These are phyloP conservation scores for Hypanus sabinus DNA, from an alignment of 2,113 vertebrate genomes.

Conservation along the genomic window DNA sequence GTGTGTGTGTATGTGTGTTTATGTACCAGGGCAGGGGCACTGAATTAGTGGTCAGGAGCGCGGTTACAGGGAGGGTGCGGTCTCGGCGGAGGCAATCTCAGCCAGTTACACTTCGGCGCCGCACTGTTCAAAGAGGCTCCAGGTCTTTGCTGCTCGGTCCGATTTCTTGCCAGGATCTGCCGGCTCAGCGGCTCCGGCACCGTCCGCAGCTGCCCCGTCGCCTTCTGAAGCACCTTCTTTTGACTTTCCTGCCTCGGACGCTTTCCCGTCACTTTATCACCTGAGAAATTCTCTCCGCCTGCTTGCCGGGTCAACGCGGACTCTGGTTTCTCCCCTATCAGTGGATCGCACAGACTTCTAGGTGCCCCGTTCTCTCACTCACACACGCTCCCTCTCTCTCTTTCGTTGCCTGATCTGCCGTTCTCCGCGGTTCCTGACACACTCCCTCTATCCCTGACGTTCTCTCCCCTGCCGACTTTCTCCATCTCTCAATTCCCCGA, in stretches of 20 bases:
- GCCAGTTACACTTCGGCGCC: not conserved
- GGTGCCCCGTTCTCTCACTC: not conserved
- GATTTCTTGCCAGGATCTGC: not conserved
- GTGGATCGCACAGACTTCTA: no score
- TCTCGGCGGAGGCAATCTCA: not conserved
- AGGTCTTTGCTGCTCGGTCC: not conserved
- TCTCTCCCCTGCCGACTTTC: not conserved
- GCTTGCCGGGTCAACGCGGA: no score
- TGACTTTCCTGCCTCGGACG: no score
- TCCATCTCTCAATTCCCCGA: not conserved
- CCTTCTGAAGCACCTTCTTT: not conserved
- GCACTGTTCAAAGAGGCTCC: not conserved
- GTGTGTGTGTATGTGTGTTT: not conserved
- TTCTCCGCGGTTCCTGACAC: no score
- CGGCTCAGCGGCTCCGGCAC: not conserved
- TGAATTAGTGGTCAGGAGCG: not conserved
- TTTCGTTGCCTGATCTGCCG: not conserved
- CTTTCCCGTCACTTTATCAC: not conserved
- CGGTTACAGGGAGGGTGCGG: constrained; percentile 18
- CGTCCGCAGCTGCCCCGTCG: not conserved
- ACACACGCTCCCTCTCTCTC: not conserved
- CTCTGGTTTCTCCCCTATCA: not conserved
- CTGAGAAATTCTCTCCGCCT: not conserved
- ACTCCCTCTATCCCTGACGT: not conserved
- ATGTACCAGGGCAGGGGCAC: not conserved